Evolutionary conservation across 2,888 invertebrate genomes (phyloP).

Genomic region (Spodoptera littoralis): DNA sequence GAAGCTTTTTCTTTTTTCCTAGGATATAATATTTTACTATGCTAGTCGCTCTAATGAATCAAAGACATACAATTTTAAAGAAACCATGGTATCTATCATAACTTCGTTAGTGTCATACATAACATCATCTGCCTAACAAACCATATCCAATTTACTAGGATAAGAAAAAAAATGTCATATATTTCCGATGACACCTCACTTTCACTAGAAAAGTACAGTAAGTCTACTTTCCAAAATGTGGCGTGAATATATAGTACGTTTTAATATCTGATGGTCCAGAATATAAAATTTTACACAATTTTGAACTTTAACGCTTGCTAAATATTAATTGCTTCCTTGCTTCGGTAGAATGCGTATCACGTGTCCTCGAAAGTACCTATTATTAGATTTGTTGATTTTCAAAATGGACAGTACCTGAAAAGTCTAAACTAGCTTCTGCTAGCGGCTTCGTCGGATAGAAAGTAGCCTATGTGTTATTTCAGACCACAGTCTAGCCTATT

Average conservation of each 20-base stretch:
- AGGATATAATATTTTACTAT: background rate
- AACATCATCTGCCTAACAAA: conserved; percentile 41
- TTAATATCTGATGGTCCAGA: background rate
- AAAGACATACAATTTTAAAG: conserved; percentile 41
- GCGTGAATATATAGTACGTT: conserved; percentile 28
- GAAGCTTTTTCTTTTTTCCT: no score
- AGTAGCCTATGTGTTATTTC: no score
- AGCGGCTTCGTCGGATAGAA: no score
- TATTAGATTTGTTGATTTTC: no score
- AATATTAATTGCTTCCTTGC: background rate
- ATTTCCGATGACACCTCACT: conserved; percentile 35
- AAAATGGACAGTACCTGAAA: no score
- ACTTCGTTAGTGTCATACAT: conserved; percentile 37
- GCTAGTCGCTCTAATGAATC: conserved; percentile 19
- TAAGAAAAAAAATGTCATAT: conserved; percentile 17
- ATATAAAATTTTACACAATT: conserved; percentile 1
- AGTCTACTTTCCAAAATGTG: conserved; percentile 35
- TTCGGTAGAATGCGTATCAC: no score
- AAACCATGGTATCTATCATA: conserved; percentile 34
- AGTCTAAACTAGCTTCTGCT: no score
- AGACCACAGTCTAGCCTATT: no score
- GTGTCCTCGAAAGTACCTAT: no score
- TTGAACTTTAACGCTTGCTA: background rate
- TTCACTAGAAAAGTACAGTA: conserved; percentile 29
- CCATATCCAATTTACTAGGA: conserved; percentile 39